Conservation (phyloP, 1,140 invertebrate species). For the Brachionus paranguensis region DNA sequence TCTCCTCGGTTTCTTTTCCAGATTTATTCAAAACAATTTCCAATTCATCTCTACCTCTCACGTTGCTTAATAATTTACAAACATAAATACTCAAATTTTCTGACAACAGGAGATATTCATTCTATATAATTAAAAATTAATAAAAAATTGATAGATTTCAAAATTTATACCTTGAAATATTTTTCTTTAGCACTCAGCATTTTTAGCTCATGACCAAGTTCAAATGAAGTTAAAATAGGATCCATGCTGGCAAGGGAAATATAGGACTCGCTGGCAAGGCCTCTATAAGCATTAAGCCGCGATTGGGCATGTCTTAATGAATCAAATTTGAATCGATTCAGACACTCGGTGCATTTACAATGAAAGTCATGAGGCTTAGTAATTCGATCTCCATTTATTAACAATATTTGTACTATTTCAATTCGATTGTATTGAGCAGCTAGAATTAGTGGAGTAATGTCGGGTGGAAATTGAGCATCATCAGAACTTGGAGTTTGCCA, state of each 20-base stretch:
- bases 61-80: constrained; percentile 51
- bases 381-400: constrained; percentile 52
- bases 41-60: constrained; percentile 51
- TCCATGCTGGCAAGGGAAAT: constrained; percentile 64
- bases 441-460: constrained; percentile 50
- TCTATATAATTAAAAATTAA: constrained; percentile 43
- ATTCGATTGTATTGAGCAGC: constrained; percentile 50
- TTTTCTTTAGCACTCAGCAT: constrained; percentile 37
- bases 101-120: constrained; percentile 60
- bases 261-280: constrained; percentile 58
- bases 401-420: constrained; percentile 49
- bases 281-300: constrained; percentile 52
- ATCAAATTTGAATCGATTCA: constrained; percentile 55
- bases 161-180: constrained; percentile 35
- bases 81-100: constrained; percentile 56
- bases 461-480: constrained; percentile 47
- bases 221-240: constrained; percentile 64
- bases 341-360: constrained; percentile 60
- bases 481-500: constrained; percentile 36
- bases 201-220: constrained; percentile 59
- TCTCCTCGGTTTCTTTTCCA: constrained; percentile 45
- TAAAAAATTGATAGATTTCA: neutral
- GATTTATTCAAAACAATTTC: constrained; percentile 51
- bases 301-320: constrained; percentile 46
- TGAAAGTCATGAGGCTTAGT: constrained; percentile 60